Base-by-base conservation (phyloP, 2,113 vertebrate species). In the Polyodon spathula region DNA sequence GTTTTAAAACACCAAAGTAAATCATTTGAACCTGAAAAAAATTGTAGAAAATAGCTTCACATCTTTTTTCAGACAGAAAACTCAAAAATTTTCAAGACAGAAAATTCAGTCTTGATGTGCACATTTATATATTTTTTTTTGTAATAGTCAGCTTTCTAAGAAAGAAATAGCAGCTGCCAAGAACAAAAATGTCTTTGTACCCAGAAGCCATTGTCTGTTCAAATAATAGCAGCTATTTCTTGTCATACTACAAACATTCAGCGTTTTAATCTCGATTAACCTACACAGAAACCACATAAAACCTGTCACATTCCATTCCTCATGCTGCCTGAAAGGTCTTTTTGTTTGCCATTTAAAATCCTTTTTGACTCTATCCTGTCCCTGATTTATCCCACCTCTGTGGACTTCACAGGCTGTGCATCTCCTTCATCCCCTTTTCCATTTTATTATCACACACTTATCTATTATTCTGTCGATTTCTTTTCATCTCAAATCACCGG, bases 61-160 rank as follows among this genome's bases (percentile, higher is more conserved):
- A 37, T 54, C 2, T 61, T 12, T 56, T 11, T 55, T n/a, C n/a
- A n/a, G n/a, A n/a, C n/a, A n/a, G n/a, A n/a, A n/a, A n/a, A n/a
- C n/a, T n/a, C n/a, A n/a, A n/a, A n/a, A n/a, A n/a, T n/a, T n/a
- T n/a, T n/a, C n/a, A n/a, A n/a, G n/a, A n/a, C n/a, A n/a, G n/a
- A n/a, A 37, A 10, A 9, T 15, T n/a, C n/a, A n/a, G n/a, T 37
- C 46, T n/a, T 40, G 51, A 40, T 60, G 63, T 56, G 39, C 27
- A 42, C 10, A 52, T 50, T 48, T 54, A 44, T 43, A 16, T 57
- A 10, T n/a, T 38, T 15, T 39, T 9, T 56, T 38, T 54, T 41
- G n/a, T n/a, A n/a, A n/a, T n/a, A n/a, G n/a, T 54, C 58, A 65
- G 48, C 59, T 59, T 51, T 66, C 64, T 43, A 56, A 52, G 42